Evolutionary conservation across 2,888 invertebrate species (phyloP).

Genomic region (Tanytarsus gracilentus): DNA sequence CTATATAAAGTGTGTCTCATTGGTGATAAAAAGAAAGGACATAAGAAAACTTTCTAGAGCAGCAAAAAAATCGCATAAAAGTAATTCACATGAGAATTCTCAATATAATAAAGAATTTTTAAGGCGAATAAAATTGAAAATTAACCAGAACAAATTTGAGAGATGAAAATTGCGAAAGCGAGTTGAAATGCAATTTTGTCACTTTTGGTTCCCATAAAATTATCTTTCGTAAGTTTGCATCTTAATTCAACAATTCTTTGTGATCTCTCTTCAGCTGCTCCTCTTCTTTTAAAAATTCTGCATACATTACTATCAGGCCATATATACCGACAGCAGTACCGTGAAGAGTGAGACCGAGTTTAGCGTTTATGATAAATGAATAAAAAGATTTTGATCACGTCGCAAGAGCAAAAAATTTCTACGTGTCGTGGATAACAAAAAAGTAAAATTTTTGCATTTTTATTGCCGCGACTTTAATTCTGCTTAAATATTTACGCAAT

Average conservation of each 20-base stretch:
- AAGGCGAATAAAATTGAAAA: constrained; percentile 18
- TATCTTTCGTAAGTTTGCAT: too few species aligned
- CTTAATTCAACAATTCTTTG: constrained; percentile 9
- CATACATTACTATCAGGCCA: background rate
- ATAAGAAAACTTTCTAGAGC: background rate
- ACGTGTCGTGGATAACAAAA: constrained; percentile 28
- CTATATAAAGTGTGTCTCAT: too few species aligned
- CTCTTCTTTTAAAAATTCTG: background rate
- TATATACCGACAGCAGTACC: too few species aligned
- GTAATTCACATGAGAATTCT: constrained; percentile 12
- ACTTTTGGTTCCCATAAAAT: background rate
- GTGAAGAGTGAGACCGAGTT: too few species aligned
- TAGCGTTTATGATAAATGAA: constrained; percentile 26
- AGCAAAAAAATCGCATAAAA: background rate
- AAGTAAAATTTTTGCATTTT: constrained; percentile 12
- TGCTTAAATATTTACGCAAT: too few species aligned
- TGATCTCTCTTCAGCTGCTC: background rate
- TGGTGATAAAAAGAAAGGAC: background rate
- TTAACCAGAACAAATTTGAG: constrained; percentile 1
- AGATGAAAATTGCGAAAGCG: background rate
- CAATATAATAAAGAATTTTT: background rate
- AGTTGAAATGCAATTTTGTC: background rate
- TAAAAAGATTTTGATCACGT: constrained; percentile 24
- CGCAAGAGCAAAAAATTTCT: constrained; percentile 18
- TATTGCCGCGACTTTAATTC: constrained; percentile 1